These are phyloP conservation scores for Vanessa atalanta DNA, from an alignment of 1,140 invertebrate species.

Conservation along the genomic window DNA sequence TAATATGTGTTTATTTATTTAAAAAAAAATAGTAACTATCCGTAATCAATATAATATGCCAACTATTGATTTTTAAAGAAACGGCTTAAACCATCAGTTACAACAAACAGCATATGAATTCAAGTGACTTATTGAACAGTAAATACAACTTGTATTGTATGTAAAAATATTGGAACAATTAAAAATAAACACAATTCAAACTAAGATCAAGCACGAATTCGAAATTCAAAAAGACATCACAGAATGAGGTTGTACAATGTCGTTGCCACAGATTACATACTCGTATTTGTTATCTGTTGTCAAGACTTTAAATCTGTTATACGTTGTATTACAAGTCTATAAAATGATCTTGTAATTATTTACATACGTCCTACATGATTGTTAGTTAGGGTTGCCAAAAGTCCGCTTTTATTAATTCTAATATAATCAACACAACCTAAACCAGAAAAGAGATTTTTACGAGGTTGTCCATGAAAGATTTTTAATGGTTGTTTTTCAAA, in stretches of 20 bases:
- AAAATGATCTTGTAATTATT: not conserved
- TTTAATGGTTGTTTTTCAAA: too few relatives aligned
- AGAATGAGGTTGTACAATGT: not conserved
- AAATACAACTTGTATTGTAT: not conserved
- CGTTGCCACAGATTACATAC: not conserved
- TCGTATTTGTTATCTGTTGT: slow-evolving; percentile 1
- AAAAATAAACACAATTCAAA: not conserved
- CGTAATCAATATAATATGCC: too few relatives aligned
- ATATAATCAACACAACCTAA: not conserved
- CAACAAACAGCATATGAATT: too few relatives aligned
- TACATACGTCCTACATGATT: not conserved
- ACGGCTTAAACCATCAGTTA: too few relatives aligned
- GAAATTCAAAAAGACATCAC: not conserved
- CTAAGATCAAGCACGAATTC: not conserved
- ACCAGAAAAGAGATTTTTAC: not conserved
- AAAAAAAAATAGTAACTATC: too few relatives aligned
- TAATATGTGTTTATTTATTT: too few relatives aligned
- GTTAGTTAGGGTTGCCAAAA: not conserved
- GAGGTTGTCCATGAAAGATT: too few relatives aligned
- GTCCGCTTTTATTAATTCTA: not conserved
- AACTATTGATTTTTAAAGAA: too few relatives aligned
- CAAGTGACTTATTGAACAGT: too few relatives aligned
- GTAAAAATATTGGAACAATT: not conserved
- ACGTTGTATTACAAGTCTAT: slow-evolving; percentile 7
- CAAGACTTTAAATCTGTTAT: not conserved